Evolutionary conservation across 2,113 vertebrate species (phyloP).

Genomic region (Epinephelus moara): DNA sequence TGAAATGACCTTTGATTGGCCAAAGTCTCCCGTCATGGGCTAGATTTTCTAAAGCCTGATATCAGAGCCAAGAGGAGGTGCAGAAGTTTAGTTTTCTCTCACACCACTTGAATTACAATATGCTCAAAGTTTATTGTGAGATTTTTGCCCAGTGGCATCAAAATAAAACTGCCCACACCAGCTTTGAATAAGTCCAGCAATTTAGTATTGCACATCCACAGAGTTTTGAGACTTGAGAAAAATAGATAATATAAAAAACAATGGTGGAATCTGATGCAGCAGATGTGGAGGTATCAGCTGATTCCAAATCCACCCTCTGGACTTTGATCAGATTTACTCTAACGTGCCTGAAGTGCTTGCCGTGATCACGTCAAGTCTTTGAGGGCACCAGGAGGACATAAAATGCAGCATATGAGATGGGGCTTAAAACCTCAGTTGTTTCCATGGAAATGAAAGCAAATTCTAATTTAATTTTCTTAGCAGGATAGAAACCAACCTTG

Average conservation of each 20-base stretch:
- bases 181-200: background rate
- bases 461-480: background rate
- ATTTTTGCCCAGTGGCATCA: too few species aligned
- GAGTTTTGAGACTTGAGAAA: background rate
- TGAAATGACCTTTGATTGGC: too few species aligned
- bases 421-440: background rate
- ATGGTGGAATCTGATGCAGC: background rate
- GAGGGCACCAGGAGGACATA: background rate
- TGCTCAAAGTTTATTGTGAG: too few species aligned
- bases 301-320: background rate
- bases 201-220: background rate
- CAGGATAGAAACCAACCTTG: background rate
- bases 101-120: too few species aligned
- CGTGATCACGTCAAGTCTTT: background rate
- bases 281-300: background rate
- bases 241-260: background rate
- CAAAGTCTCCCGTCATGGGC: too few species aligned
- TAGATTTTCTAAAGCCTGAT: too few species aligned
- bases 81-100: too few species aligned
- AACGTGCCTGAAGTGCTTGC: background rate
- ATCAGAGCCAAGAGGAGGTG: too few species aligned
- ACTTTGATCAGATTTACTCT: background rate
- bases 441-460: slow-evolving; percentile 2
- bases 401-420: background rate
- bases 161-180: too few species aligned